These are phyloP conservation scores for Tympanuchus pallidicinctus DNA, from an alignment of 2,113 vertebrate genomes.

Conservation along the genomic window DNA sequence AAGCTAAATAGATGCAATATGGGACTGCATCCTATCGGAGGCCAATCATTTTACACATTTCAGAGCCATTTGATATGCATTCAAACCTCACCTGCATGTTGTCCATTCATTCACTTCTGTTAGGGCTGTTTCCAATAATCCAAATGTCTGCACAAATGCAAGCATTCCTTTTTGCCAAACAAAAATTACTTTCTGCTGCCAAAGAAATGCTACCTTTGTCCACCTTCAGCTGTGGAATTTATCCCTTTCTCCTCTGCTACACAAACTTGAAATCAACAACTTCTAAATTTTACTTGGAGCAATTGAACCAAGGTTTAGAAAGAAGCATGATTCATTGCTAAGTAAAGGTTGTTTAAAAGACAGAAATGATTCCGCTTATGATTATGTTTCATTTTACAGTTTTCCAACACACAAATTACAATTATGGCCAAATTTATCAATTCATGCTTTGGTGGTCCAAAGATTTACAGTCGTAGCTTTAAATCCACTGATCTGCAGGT, in stretches of 20 bases:
- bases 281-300: not conserved
- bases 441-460: not conserved
- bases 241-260: not conserved
- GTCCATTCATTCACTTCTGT: not conserved
- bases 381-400: not conserved
- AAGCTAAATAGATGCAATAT: slow-evolving; percentile 25
- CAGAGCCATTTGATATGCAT: not conserved
- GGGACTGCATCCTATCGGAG: not conserved
- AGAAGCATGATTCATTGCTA: not conserved
- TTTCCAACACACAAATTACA: not conserved
- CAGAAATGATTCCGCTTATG: not conserved
- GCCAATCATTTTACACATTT: not conserved
- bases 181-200: slow-evolving; percentile 3
- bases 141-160: slow-evolving; percentile 1
- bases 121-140: not conserved
- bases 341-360: not conserved
- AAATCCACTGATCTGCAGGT: not conserved
- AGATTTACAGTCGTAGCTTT: not conserved
- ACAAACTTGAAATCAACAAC: not conserved
- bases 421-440: not conserved
- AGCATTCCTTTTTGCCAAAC: not conserved
- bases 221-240: not conserved
- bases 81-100: not conserved
- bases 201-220: not conserved
- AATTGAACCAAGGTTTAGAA: not conserved